Conservation (phyloP, 2,113 vertebrate species). For the Catharus minimus region DNA sequence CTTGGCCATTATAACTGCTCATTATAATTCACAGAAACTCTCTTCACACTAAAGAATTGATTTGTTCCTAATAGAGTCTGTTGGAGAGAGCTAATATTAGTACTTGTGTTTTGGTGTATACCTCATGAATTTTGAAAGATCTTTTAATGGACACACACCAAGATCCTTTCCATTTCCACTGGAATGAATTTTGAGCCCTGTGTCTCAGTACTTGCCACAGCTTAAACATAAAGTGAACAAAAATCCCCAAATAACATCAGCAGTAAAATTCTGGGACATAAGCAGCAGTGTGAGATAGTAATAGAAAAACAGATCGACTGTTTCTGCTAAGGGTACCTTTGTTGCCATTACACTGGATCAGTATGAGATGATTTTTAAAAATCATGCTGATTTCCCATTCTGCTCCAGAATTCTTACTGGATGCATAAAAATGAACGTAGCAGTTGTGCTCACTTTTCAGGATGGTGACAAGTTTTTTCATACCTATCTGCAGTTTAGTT, state of each 20-base stretch:
- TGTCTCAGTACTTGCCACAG: background rate
- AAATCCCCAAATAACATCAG: background rate
- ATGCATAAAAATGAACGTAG: background rate
- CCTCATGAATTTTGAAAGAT: background rate
- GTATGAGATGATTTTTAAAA: background rate
- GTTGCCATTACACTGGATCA: background rate
- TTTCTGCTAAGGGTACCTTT: background rate
- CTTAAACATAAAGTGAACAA: background rate
- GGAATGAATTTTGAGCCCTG: background rate
- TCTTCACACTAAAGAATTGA: background rate
- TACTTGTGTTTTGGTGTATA: background rate
- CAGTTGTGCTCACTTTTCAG: background rate
- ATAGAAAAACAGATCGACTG: background rate
- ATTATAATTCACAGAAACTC: background rate
- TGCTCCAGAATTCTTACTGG: background rate
- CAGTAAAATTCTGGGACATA: background rate
- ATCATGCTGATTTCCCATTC: background rate
- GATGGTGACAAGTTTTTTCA: background rate
- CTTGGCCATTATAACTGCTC: background rate
- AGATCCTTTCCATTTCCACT: background rate
- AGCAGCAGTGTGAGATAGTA: background rate
- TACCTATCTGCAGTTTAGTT: background rate
- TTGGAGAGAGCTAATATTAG: background rate
- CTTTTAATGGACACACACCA: background rate
- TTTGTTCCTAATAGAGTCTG: background rate